Evolutionary conservation across 2,113 vertebrate species (phyloP), one percentile per base, ranked within the genome.

Genomic region (Condylura cristata): DNA sequence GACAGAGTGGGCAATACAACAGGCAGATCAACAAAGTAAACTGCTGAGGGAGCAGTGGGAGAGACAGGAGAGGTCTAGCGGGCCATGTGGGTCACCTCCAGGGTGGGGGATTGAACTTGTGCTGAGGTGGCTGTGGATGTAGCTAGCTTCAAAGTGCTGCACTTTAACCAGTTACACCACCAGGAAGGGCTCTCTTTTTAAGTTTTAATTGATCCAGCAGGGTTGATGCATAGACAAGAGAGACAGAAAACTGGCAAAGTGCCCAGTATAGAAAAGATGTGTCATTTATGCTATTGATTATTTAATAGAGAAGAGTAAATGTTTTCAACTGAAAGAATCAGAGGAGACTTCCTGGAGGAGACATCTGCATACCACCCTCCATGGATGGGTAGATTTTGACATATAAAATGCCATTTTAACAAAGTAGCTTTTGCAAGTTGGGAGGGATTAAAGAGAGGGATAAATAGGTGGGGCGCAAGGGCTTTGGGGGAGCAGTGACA

Each of bases 291-390:
- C 37, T 71, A 37, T 1, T 41, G 80, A 65, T 66, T 86, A 48
- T 81, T 81, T 74, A 76, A 41, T 3, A 68, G 63, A 75, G 60
- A 20, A 82, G 22, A 76, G 34, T 12, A 78, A 72, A 79, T 74
- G 65, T 89, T 89, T 70, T 71, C 90, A 89, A 44, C 34, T 1
- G 22, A 80, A 48, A 89, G 37, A 80, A 74, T 85, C 41, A 90
- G 56, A 65, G 63, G 90, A 53, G 46, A 20, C 39, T 94, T 93
- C 83, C 66, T 79, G n/a, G 63, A 93, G 17, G 39, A 75, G n/a
- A 17, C 26, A 76, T 17, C 74, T 89, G 63, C 44, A 70, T 30
- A 65, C 60, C 39, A 75, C 14, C 20, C 48, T 68, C 70, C 70
- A 86, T n/a, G 14, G 26, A 58, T 72, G 12, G 39, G 30, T 53